These are phyloP conservation scores for Petaurus breviceps DNA, from an alignment of 2,113 vertebrate genomes.

Conservation along the genomic window DNA sequence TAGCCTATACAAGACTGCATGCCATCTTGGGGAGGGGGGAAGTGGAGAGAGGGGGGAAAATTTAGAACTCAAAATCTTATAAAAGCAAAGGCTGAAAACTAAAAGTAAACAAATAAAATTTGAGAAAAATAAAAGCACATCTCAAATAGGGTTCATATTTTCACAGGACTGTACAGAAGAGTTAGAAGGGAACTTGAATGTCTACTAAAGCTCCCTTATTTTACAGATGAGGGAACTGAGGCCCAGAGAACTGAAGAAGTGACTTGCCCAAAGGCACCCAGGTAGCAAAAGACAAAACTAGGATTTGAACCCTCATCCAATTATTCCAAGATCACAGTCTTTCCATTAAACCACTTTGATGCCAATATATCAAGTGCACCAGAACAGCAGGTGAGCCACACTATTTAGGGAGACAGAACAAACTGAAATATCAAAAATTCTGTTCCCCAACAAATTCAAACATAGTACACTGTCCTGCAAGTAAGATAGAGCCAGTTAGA, in stretches of 20 bases:
- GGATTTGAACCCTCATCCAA: neutral
- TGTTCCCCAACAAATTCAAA: neutral
- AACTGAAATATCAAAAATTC: neutral
- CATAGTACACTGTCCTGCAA: neutral
- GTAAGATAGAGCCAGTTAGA: neutral
- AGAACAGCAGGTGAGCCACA: neutral
- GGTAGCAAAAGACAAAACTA: neutral
- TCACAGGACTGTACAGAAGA: rapidly evolving
- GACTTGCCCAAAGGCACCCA: neutral
- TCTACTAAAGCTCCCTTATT: neutral
- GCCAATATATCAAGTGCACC: neutral
- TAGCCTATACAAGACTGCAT: no score
- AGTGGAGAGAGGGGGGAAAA: no score
- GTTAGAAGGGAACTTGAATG: neutral
- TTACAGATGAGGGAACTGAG: neutral
- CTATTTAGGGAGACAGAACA: neutral
- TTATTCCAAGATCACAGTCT: neutral
- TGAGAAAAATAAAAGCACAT: neutral
- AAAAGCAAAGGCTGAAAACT: no score
- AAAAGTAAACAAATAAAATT: no score
- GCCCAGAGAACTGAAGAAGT: neutral
- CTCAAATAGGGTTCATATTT: neutral
- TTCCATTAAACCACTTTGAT: neutral
- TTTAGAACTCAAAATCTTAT: no score
- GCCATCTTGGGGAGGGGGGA: no score